phyloP scores from a whole-genome alignment of 2,797 vertebrate genomes.

The Psittacula derbiana region DNA sequence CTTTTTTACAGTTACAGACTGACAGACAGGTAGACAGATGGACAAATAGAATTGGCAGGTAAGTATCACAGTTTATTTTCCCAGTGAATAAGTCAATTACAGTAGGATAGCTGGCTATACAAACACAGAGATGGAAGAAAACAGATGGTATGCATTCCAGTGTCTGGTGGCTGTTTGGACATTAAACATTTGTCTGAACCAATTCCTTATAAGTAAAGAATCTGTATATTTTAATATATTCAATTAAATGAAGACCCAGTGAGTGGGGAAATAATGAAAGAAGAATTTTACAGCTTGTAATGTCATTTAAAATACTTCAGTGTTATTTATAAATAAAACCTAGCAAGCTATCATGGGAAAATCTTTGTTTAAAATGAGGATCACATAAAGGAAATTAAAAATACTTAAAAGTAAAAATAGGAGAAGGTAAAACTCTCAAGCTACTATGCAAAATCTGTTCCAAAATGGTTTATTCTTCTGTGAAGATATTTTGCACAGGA shows the following conservation, averaged over 20 bases:
- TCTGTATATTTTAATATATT: not conserved
- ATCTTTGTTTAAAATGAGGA: not conserved
- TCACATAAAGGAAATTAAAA: not conserved
- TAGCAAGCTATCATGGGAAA: not conserved
- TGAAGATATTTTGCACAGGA: not conserved
- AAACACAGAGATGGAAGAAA: constrained; percentile 41
- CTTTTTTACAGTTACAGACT: not conserved
- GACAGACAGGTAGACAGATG: constrained; percentile 34
- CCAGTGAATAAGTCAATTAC: constrained; percentile 8
- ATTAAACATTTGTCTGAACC: constrained; percentile 24
- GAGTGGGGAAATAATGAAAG: not conserved
- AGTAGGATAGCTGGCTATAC: not conserved
- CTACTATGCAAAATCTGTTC: not conserved
- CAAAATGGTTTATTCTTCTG: not conserved
- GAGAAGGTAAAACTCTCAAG: not conserved
- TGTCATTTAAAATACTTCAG: not conserved
- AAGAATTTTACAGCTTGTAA: not conserved
- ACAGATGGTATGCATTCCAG: constrained; percentile 12
- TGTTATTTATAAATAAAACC: not conserved
- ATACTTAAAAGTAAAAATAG: not conserved
- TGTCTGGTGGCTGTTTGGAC: not conserved
- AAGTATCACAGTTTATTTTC: constrained; percentile 53
- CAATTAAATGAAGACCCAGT: not conserved
- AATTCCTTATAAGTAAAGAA: not conserved
- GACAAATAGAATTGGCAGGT: constrained; percentile 21